Evolutionary conservation across 2,113 vertebrate species (phyloP).

Genomic region (Brienomyrus brachyistius): DNA sequence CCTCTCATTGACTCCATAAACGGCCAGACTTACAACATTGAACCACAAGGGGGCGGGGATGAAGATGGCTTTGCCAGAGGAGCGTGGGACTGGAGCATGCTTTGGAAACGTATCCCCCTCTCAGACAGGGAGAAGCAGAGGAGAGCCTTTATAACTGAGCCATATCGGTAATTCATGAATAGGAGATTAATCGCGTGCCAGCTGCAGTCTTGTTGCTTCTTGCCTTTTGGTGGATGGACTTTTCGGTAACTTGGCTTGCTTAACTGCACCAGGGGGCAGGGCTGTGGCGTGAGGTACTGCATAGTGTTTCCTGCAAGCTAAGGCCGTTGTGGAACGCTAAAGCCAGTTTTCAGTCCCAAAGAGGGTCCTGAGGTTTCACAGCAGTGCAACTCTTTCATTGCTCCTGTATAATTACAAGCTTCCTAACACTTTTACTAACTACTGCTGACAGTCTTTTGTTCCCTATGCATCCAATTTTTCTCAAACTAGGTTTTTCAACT

Average conservation of each 20-base stretch:
- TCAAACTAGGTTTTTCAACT: neutral
- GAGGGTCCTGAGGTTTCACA: neutral
- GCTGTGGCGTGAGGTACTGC: neutral
- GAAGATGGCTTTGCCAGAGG: conserved; percentile 94
- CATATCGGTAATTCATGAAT: conserved; percentile 80
- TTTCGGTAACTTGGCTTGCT: neutral
- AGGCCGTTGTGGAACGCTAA: neutral
- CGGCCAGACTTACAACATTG: conserved; percentile 78
- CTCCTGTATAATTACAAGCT: neutral
- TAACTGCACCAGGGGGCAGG: neutral
- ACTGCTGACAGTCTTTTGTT: neutral
- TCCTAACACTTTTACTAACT: neutral
- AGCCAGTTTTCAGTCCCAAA: neutral
- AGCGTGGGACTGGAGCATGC: conserved; percentile 99
- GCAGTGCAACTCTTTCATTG: neutral
- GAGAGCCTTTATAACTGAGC: conserved; percentile 90
- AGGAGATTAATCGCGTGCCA: neutral
- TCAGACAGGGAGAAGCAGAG: conserved; percentile 78
- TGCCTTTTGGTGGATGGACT: neutral
- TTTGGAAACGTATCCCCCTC: conserved; percentile 97
- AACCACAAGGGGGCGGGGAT: conserved; percentile 92
- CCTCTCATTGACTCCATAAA: conserved; percentile 96
- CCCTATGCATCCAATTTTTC: neutral
- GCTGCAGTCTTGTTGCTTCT: neutral
- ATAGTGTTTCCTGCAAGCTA: neutral